A percentile compares a stretch with the other conserved stretches of the same genome.
phyloP scores from a whole-genome alignment of 2,113 vertebrate genomes.

The Arvicanthis niloticus region DNA sequence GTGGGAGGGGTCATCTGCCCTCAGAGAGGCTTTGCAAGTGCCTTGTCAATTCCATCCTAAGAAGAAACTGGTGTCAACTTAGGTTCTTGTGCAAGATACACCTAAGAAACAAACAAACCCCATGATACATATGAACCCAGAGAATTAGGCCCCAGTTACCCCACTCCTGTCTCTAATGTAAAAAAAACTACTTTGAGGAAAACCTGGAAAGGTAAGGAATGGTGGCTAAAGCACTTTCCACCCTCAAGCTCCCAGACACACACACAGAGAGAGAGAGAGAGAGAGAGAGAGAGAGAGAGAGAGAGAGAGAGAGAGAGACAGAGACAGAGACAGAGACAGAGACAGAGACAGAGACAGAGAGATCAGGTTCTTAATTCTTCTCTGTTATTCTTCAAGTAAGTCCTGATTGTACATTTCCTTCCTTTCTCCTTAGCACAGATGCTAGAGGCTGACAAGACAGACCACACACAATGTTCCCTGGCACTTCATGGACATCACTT shows the following conservation, averaged over 20 bases:
- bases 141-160: background rate
- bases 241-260: background rate
- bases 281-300: too few species aligned
- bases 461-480: background rate
- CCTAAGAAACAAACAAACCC: slow-evolving; percentile 6
- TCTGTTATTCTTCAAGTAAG: background rate
- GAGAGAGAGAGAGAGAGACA: too few species aligned
- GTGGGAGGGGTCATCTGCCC: background rate
- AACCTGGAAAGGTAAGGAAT: background rate
- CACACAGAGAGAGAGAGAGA: too few species aligned
- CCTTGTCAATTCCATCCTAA: background rate
- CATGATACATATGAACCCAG: background rate
- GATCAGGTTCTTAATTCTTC: background rate
- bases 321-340: too few species aligned
- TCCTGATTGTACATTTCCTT: background rate
- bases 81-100: background rate
- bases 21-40: background rate
- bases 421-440: background rate
- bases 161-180: background rate
- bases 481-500: background rate
- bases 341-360: too few species aligned
- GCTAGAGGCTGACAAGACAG: background rate
- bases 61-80: background rate
- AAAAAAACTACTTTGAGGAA: background rate
- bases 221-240: background rate